Percentiles rank a stretch among this genome's conserved stretches.
Evolutionary conservation across 2,113 vertebrate genomes (phyloP).

Genomic region (Alectura lathami): DNA sequence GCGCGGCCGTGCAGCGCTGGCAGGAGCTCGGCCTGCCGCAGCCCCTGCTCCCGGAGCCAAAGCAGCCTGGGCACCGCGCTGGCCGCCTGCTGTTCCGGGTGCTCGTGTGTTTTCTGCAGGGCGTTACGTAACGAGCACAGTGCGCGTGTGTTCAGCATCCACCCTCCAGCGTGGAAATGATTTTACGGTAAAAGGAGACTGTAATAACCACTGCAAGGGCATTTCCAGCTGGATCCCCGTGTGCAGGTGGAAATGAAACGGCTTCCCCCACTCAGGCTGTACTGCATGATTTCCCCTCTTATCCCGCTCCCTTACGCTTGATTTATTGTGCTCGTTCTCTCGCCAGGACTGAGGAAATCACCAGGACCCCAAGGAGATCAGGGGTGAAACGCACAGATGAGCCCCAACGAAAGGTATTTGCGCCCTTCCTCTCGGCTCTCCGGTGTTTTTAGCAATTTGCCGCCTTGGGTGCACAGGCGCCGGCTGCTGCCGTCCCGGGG

Average conservation of each 20-base stretch:
- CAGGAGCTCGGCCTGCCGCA: not conserved
- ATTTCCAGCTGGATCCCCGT: accelerated
- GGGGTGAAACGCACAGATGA: accelerated
- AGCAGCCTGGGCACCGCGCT: too few species aligned
- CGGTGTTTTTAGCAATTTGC: not conserved
- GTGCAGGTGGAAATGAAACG: accelerated
- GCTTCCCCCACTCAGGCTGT: too few species aligned
- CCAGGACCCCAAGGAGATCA: not conserved
- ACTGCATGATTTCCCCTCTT: accelerated
- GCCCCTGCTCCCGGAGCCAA: not conserved
- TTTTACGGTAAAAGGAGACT: not conserved
- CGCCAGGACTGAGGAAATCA: not conserved
- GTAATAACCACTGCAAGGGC: accelerated
- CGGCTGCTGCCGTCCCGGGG: not conserved
- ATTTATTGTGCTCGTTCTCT: not conserved
- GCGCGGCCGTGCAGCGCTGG: not conserved
- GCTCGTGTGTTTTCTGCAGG: too few species aligned
- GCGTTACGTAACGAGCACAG: accelerated
- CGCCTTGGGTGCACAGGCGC: not conserved
- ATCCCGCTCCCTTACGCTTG: too few species aligned
- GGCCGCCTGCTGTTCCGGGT: too few species aligned
- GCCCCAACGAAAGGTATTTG: accelerated
- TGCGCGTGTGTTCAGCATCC: accelerated
- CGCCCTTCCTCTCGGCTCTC: not conserved
- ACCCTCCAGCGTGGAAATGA: not conserved